Conservation (phyloP, 1,140 invertebrate genomes). For the Zaprionus taronus region DNA sequence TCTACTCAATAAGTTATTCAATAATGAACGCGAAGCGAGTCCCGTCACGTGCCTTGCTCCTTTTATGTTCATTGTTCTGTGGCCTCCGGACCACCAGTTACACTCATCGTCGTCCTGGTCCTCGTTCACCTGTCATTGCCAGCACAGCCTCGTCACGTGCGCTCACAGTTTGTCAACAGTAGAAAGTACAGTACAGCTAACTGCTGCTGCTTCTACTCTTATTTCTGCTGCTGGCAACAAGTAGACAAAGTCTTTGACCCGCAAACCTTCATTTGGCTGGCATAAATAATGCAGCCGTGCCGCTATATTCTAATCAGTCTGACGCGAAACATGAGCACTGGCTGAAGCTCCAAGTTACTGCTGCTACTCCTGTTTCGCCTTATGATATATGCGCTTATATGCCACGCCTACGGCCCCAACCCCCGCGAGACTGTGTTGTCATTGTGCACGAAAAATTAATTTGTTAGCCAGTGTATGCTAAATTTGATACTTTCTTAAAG, state of each 20-base stretch:
- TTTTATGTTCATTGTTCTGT: conserved; percentile 74
- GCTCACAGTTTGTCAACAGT: conserved; percentile 64
- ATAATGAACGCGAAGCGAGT: conserved; percentile 69
- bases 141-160: conserved; percentile 68
- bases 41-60: conserved; percentile 72
- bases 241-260: conserved; percentile 60
- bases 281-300: conserved; percentile 70
- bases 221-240: conserved; percentile 12
- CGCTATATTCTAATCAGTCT: conserved; percentile 82
- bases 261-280: conserved; percentile 71
- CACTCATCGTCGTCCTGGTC: neutral
- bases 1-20: conserved; percentile 69
- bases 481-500: conserved; percentile 57
- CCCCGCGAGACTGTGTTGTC: conserved; percentile 52
- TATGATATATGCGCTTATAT: conserved; percentile 59
- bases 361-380: conserved; percentile 12
- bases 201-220: conserved; percentile 18
- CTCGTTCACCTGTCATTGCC: conserved; percentile 68
- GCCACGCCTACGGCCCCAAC: conserved; percentile 1
- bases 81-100: conserved; percentile 15
- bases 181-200: conserved; percentile 1
- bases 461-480: conserved; percentile 58
- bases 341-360: neutral
- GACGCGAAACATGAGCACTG: conserved; percentile 72
- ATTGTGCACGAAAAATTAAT: conserved; percentile 70